Conservation (phyloP, 92 coral and sea anemone genomes). For the Porites divaricata region DNA sequence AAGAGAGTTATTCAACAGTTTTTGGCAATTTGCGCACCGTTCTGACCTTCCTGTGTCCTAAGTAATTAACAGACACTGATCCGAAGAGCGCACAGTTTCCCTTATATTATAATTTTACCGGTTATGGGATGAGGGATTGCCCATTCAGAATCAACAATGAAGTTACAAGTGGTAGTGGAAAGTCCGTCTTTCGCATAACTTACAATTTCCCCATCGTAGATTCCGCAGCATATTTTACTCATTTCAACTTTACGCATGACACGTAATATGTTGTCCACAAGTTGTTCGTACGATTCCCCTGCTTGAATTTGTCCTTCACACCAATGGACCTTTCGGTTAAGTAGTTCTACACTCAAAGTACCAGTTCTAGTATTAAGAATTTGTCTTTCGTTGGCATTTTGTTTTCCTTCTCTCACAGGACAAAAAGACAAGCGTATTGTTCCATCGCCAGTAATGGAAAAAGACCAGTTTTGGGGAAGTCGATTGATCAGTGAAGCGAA, state of each 20-base stretch:
- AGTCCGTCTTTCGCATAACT: background rate
- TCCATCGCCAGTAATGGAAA: background rate
- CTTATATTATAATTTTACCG: background rate
- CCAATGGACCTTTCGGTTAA: background rate
- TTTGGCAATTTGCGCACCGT: background rate
- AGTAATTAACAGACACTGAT: background rate
- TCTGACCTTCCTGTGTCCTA: constrained; percentile 6
- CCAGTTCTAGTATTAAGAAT: background rate
- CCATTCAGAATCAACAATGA: constrained; percentile 5
- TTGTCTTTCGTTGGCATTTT: background rate
- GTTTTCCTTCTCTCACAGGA: background rate
- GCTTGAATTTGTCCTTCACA: background rate
- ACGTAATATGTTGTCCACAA: background rate
- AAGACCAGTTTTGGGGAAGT: background rate
- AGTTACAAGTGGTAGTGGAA: constrained; percentile 8
- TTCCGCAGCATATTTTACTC: constrained; percentile 5
- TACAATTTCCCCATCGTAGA: background rate
- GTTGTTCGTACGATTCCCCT: background rate
- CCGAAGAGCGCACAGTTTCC: background rate
- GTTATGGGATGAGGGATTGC: constrained; percentile 1
- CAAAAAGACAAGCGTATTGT: background rate
- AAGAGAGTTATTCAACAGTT: constrained; percentile 4
- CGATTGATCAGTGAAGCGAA: background rate
- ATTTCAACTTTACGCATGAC: background rate
- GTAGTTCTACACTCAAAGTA: background rate